Evolutionary conservation across 1,140 invertebrate species (phyloP), one percentile per base, ranked within the genome.

Genomic region (Drosophila willistoni): DNA sequence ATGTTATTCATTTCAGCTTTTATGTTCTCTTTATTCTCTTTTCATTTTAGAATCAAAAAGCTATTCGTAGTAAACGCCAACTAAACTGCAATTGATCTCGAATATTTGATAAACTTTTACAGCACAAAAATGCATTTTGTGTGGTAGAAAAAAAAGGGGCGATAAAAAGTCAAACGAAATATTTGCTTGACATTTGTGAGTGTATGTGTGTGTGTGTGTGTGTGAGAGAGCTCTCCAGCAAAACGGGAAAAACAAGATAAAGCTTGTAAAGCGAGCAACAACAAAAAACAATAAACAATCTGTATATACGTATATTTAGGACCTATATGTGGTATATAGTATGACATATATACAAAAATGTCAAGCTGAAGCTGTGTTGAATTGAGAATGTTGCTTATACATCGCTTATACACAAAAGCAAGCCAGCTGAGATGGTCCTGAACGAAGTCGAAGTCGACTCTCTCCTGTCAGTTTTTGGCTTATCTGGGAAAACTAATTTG

Each of bases 401-500:
- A 33, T 17, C 34, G 17, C 57, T 10, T 25, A 54, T 1, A 57
- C 29, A 57, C 56, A 29, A 57, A 57, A 57, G 56, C n/a, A 33
- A 57, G 33, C 17, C 56, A 57, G 14, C 7, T 14, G 17, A 60
- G 57, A 10, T 17, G 17, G 36, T 41, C 56, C 56, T 14, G 33
- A 39, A 22, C 17, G 17, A 65, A 68, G 33, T 13, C 41, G 44
- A 51, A 65, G 51, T 10, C 7, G 42, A 44, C 13, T 17, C 60
- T 36, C 25, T 25, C 51, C 56, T 55, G 57, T 68, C 72, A 76
- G 51, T 59, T 72, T 66, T 54, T 81, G 51, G 65, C 71, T 78
- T 85, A 72, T 81, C 82, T 67, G 55, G 71, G 70, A 81, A 85
- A 85, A 85, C 78, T 85, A 86, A 85, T 85, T 85, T 85, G 82